Evolutionary conservation across 2,888 invertebrate species (phyloP).

Genomic region (Eilema caniola): DNA sequence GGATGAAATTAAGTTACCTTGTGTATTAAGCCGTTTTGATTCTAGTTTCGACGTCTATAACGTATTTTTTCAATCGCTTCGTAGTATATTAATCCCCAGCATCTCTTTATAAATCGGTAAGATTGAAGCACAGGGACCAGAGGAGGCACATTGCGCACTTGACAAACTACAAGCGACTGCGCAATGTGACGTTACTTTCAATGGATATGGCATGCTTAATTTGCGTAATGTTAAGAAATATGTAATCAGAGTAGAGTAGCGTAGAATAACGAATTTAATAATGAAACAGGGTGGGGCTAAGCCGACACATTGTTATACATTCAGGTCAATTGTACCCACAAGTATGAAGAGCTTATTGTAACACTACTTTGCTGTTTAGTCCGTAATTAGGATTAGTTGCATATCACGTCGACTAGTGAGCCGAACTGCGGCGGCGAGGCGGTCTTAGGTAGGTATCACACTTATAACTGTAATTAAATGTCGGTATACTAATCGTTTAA

Average conservation of each 20-base stretch:
- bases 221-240: conserved; percentile 33
- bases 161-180: background rate
- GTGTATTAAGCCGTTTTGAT: conserved; percentile 4
- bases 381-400: conserved; percentile 33
- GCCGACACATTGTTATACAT: conserved; percentile 39
- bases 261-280: conserved; percentile 47
- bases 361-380: conserved; percentile 39
- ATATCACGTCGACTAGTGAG: conserved; percentile 35
- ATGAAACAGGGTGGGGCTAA: conserved; percentile 50
- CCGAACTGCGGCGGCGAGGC: conserved; percentile 33
- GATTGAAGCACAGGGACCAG: conserved; percentile 6
- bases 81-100: background rate
- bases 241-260: conserved; percentile 36
- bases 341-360: conserved; percentile 44
- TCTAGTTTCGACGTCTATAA: conserved; percentile 2
- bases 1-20: background rate
- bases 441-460: conserved; percentile 28
- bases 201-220: conserved; percentile 9
- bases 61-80: background rate
- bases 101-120: background rate
- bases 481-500: conserved; percentile 47
- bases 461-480: conserved; percentile 24
- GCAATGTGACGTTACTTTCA: background rate
- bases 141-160: background rate
- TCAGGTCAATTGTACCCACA: conserved; percentile 37